Percentiles rank a stretch among this genome's conserved stretches.
phyloP scores from a whole-genome alignment of 2,797 vertebrate species.

The Sitta carolinensis region DNA sequence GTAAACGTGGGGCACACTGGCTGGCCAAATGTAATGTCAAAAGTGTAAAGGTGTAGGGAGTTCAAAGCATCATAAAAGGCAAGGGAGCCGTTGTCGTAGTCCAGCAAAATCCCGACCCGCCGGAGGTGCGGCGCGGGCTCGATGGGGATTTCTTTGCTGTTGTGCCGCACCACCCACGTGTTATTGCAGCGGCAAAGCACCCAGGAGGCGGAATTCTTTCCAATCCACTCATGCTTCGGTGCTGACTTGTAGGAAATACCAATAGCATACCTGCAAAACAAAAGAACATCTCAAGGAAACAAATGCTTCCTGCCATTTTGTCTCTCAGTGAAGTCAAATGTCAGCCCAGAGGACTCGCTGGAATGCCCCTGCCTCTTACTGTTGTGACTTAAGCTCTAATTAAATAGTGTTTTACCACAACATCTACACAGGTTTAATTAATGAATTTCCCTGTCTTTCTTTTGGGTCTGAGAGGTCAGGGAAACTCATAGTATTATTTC shows the following conservation, averaged over 20 bases:
- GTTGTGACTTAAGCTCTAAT: background rate
- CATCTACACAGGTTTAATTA: background rate
- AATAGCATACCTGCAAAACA: constrained; percentile 89
- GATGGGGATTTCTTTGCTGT: constrained; percentile 92
- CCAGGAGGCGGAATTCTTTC: constrained; percentile 95
- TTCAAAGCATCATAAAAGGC: constrained; percentile 95
- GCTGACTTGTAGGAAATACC: constrained; percentile 96
- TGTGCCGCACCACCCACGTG: constrained; percentile 92
- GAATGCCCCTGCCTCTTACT: background rate
- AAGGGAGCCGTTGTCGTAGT: constrained; percentile 94
- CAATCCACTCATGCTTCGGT: constrained; percentile 96
- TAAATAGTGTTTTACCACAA: background rate
- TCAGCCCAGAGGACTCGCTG: background rate
- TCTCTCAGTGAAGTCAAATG: background rate
- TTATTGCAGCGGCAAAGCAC: constrained; percentile 96
- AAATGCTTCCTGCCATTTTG: background rate
- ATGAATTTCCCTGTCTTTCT: background rate
- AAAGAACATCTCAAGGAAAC: background rate
- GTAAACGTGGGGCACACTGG: constrained; percentile 97
- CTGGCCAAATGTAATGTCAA: constrained; percentile 91
- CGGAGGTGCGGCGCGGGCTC: constrained; percentile 93
- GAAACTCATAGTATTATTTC: background rate
- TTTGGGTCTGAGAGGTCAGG: background rate
- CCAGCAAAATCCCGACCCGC: constrained; percentile 91
- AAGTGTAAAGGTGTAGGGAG: constrained; percentile 95